A percentile compares a stretch with the other conserved stretches of the same genome.
phyloP scores from a whole-genome alignment of 2,113 vertebrate species.

The Aegotheles bennettii region DNA sequence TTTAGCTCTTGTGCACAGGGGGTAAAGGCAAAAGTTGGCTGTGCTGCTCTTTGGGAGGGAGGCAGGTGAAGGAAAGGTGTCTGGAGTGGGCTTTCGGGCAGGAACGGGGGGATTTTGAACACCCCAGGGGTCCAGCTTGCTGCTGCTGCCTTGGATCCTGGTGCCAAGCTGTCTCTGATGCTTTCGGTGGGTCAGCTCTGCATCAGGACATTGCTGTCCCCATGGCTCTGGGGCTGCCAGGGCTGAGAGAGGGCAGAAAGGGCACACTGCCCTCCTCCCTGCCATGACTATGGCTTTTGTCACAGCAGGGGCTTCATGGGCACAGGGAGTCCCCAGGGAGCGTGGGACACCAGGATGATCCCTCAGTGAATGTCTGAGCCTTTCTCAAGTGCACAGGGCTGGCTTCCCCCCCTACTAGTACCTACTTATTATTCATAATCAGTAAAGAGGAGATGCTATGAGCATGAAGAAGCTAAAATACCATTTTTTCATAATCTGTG shows the following conservation, averaged over 20 bases:
- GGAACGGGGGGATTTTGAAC: not conserved
- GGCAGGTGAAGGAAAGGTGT: not conserved
- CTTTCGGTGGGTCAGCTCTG: not conserved
- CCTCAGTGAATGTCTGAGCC: accelerated
- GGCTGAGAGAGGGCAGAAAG: not conserved
- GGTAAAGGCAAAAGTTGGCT: not conserved
- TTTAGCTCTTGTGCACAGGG: not conserved
- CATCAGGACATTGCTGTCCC: not conserved
- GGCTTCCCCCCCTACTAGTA: not conserved
- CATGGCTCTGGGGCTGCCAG: not conserved
- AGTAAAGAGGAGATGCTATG: not conserved
- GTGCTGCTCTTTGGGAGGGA: not conserved
- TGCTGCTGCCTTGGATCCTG: not conserved
- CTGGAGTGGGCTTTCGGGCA: not conserved
- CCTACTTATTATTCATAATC: not conserved
- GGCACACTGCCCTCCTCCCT: not conserved
- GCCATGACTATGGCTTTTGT: accelerated
- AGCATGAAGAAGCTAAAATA: not conserved
- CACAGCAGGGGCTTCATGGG: not conserved
- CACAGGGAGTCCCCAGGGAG: not conserved
- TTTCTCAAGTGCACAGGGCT: not conserved
- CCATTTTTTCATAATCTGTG: not conserved
- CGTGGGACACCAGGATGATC: not conserved
- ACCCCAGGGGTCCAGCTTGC: not conserved
- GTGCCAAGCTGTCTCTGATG: too few relatives aligned